These are phyloP conservation scores for Penaeus japonicus DNA, from an alignment of 1,140 invertebrate genomes.

Conservation along the genomic window DNA sequence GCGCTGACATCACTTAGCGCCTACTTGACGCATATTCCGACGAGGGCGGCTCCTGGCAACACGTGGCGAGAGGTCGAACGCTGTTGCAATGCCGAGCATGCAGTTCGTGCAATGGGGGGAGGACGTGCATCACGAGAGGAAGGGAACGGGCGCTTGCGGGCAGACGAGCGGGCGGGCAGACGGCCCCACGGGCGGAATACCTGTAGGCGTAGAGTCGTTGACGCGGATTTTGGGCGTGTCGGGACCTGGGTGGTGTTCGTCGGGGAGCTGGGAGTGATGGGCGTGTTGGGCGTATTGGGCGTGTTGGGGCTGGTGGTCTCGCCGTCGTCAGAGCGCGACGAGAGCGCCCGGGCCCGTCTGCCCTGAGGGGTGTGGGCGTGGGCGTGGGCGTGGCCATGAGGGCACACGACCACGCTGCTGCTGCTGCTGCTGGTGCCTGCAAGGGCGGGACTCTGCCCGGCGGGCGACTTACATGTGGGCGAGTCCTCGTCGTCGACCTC, in stretches of 20 bases:
- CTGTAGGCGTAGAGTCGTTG: slow-evolving; percentile 59
- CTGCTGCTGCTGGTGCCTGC: slow-evolving; percentile 23
- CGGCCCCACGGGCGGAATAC: neutral
- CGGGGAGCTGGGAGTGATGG: slow-evolving; percentile 57
- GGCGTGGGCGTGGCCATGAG: neutral
- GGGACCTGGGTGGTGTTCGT: slow-evolving; percentile 58
- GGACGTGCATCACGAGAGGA: neutral
- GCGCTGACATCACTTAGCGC: too few species aligned
- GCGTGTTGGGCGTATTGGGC: slow-evolving; percentile 55
- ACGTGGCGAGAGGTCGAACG: neutral
- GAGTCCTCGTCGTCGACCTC: slow-evolving; percentile 55
- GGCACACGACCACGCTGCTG: slow-evolving; percentile 1
- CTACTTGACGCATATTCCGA: too few species aligned
- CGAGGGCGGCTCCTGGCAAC: too few species aligned
- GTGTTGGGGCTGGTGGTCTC: slow-evolving; percentile 48
- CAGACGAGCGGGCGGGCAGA: neutral
- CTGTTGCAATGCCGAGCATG: neutral
- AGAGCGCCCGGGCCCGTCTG: slow-evolving; percentile 46
- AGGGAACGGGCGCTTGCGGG: neutral
- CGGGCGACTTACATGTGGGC: slow-evolving; percentile 53
- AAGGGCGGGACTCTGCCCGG: neutral
- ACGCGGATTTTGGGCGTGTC: slow-evolving; percentile 58
- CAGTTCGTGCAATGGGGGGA: neutral
- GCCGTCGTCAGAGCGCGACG: slow-evolving; percentile 52
- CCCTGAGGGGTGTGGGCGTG: neutral